Evolutionary conservation across 2,797 vertebrate genomes (phyloP).

Genomic region (Poecile montanus): DNA sequence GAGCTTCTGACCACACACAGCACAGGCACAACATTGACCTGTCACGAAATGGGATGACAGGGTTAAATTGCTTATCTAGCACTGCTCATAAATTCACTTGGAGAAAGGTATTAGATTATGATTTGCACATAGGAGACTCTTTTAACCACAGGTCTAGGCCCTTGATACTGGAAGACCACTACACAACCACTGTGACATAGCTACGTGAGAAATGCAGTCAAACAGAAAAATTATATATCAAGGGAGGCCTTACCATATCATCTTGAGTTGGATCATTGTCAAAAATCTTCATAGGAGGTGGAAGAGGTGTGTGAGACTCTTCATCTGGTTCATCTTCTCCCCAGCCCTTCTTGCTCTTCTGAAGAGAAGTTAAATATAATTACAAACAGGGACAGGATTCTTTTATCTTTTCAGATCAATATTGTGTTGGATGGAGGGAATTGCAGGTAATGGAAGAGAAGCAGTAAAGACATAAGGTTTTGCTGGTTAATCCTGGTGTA

Average conservation of each 20-base stretch:
- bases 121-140: not conserved
- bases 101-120: not conserved
- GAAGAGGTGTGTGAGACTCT: conserved; percentile 92
- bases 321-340: conserved; percentile 97
- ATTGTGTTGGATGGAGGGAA: not conserved
- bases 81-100: not conserved
- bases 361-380: conserved; percentile 70
- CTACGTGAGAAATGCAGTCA: not conserved
- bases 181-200: not conserved
- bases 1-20: not conserved
- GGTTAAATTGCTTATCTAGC: not conserved
- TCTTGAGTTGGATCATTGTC: conserved; percentile 92
- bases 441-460: not conserved
- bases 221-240: not conserved
- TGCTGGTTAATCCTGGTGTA: not conserved
- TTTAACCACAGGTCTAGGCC: not conserved
- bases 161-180: not conserved
- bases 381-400: not conserved
- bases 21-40: not conserved
- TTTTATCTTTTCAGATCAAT: not conserved
- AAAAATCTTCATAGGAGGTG: conserved; percentile 98
- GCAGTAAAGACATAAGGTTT: not conserved
- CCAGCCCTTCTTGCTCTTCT: conserved; percentile 90
- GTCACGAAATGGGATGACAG: not conserved
- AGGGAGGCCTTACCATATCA: conserved; percentile 86